Evolutionary conservation across 2,113 vertebrate genomes (phyloP).

Genomic region (Willisornis vidua): DNA sequence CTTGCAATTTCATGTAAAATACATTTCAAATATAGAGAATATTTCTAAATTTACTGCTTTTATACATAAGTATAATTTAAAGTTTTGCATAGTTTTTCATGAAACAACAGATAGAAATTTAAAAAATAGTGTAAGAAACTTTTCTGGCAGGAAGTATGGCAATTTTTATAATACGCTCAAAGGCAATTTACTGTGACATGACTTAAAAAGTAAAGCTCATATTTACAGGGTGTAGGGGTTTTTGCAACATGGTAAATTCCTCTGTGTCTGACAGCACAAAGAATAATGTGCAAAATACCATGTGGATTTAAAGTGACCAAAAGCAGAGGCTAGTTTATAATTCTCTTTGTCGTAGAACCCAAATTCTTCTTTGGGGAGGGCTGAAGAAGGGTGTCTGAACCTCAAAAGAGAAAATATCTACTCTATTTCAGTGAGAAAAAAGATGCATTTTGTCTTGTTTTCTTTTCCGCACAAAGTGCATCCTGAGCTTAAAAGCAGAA

Average conservation of each 20-base stretch:
- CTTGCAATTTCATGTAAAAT: not conserved
- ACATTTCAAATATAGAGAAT: not conserved
- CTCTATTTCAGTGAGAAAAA: not conserved
- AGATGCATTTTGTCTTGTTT: not conserved
- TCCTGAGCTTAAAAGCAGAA: not conserved
- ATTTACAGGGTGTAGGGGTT: not conserved
- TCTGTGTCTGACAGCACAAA: not conserved
- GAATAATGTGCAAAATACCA: not conserved
- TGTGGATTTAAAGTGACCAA: not conserved
- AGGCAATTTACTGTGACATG: conserved; percentile 5
- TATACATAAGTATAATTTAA: not conserved
- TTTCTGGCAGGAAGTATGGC: not conserved
- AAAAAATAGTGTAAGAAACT: not conserved
- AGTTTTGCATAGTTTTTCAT: not conserved
- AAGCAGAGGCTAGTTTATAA: not conserved
- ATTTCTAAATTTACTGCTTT: not conserved
- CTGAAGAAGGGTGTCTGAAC: not conserved
- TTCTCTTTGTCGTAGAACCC: not conserved
- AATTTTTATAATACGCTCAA: conserved; percentile 10
- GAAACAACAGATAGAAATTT: not conserved
- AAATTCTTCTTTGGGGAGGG: not conserved
- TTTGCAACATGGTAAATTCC: conserved; percentile 1
- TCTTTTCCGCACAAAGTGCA: not conserved
- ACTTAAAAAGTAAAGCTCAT: conserved; percentile 30
- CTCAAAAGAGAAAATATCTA: not conserved